Evolutionary conservation across 2,797 vertebrate genomes (phyloP).

Genomic region (Cottoperca gobio): DNA sequence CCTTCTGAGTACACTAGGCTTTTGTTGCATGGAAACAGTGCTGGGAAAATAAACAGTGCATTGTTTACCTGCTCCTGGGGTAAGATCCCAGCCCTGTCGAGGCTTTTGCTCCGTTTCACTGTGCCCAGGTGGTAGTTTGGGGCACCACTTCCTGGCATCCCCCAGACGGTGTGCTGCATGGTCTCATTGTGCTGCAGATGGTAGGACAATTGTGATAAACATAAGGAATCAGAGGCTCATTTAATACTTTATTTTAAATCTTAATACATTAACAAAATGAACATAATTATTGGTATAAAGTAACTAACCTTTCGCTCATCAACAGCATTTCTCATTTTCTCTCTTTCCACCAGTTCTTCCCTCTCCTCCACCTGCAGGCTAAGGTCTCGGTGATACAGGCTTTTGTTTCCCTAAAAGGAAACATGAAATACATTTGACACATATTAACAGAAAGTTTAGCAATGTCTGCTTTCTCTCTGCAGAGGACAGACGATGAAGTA

Average conservation of each 20-base stretch:
- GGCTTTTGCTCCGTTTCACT: constrained; percentile 28
- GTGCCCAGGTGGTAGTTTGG: constrained; percentile 17
- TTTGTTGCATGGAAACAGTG: constrained; percentile 46
- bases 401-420: background rate
- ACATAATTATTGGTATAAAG: background rate
- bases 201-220: background rate
- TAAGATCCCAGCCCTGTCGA: constrained; percentile 26
- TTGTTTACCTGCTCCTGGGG: constrained; percentile 59
- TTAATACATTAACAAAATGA: no score
- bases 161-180: constrained; percentile 13
- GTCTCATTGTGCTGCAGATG: constrained; percentile 37
- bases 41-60: background rate
- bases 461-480: background rate
- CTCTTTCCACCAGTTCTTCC: constrained; percentile 1
- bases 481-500: background rate
- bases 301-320: background rate
- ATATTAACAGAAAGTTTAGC: background rate
- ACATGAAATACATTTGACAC: background rate
- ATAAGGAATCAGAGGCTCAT: background rate
- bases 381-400: background rate
- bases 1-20: constrained; percentile 28
- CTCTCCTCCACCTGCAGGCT: constrained; percentile 22
- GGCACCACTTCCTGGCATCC: background rate
- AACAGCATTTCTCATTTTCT: background rate
- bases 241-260: background rate